Evolutionary conservation across 2,797 vertebrate species (phyloP), one percentile per base, ranked within the genome.

Genomic region (Tenualosa ilisha): DNA sequence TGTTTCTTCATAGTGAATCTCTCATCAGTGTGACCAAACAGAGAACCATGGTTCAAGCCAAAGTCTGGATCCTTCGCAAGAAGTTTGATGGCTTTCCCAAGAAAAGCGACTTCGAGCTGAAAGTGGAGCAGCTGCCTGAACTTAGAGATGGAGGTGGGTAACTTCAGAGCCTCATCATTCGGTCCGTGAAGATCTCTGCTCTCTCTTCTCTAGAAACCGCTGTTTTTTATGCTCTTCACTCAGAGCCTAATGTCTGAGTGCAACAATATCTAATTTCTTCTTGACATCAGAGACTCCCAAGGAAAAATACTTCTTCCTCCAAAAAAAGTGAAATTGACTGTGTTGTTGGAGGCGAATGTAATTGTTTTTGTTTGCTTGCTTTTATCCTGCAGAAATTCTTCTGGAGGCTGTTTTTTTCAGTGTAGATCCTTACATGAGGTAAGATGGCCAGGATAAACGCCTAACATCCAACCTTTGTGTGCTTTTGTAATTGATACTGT

Each of bases 371-470:
- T 31, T 31, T 31, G 31, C 31, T 31, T 68, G 24, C 20, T 43
- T 79, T 1, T 81, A 51, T 84, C 82, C 46, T 82, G 6, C 89
- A 99, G 97, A 98, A 89, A 91, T 98, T 51, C 93, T 99, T 88
- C 91, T 98, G 91, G 96, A 97, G 92, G 96, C 97, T 0, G 89
- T 96, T 86, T 98, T 97, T 90, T 95, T 98, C 86, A 97, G 96
- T 22, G 94, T 99, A 56, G 97, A 98, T 89, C 97, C 97, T 20
- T 99, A 98, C 88, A 98, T 99, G 97, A 96, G 98, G 97, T 98
- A 94, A 43, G 72, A 3, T 3, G 22, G 40, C 20, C 40, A 79
- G 72, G 50, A 51, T 12, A 51, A n/a, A n/a, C n/a, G n/a, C n/a
- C n/a, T n/a, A n/a, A n/a, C n/a, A n/a, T n/a, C n/a, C n/a, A n/a